These are phyloP conservation scores for Mustela nigripes DNA, from an alignment of 2,113 vertebrate species.

Conservation along the genomic window DNA sequence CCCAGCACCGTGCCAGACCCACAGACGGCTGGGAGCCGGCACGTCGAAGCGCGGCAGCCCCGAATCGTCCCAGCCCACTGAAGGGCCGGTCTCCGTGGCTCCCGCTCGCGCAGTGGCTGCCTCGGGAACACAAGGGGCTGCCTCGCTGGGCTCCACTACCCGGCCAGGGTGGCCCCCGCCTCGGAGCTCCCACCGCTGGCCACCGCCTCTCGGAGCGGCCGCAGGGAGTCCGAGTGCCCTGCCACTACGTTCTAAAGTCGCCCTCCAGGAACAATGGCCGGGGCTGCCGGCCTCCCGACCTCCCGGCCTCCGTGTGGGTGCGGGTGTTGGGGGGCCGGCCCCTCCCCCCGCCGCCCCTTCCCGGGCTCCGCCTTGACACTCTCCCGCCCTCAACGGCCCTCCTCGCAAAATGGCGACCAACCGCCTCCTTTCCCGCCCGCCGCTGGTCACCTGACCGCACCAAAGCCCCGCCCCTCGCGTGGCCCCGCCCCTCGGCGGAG, in stretches of 20 bases:
- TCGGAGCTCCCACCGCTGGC: rapidly evolving
- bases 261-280: not conserved
- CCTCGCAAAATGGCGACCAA: conserved; percentile 79
- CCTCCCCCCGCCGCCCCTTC: not conserved
- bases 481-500: not conserved
- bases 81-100: rapidly evolving
- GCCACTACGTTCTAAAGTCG: not conserved
- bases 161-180: not conserved
- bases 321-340: not conserved
- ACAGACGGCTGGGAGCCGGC: not conserved
- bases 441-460: not conserved
- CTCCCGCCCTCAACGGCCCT: conserved; percentile 30
- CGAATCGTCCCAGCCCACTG: rapidly evolving
- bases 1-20: not conserved
- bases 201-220: not conserved
- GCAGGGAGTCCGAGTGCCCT: not conserved
- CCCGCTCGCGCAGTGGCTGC: not conserved
- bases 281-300: rapidly evolving
- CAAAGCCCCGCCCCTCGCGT: not conserved
- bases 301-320: rapidly evolving
- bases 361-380: not conserved
- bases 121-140: not conserved
- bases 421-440: conserved; percentile 72
- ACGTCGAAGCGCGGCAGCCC: not conserved
- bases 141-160: not conserved